Base-by-base conservation (phyloP, 1,140 invertebrate genomes). In the Paraescarpia echinospica region DNA sequence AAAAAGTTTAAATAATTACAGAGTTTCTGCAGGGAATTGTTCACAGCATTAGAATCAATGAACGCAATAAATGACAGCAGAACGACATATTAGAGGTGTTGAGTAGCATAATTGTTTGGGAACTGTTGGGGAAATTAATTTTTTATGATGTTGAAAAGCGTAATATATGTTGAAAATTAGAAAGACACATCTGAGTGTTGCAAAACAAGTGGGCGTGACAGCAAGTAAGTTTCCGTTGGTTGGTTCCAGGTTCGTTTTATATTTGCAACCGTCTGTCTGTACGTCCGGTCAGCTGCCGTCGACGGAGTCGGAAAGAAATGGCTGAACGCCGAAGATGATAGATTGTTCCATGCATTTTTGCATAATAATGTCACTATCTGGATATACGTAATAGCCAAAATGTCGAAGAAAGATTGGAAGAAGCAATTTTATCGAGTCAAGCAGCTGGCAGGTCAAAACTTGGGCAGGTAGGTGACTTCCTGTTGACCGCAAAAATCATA, bases 341-440 rank as follows among this genome's bases (percentile, higher is more conserved):
- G 59, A 77, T 77, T 77, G 59, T 18, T 18, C 27, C 59, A 27
- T 77, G 59, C 59, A 77, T 77, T 77, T 77, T 77, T 77, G 59
- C 59, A 77, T 77, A 77, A 77, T 27, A 22, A 77, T 77, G 59
- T 77, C 22, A 14, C 27, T 77, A 77, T 77, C 59, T 77, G 59
- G 59, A 77, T 77, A 77, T 77, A 77, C 59, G 59, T 77, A 77
- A 77, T 77, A 77, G 27, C 59, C 59, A 31, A 77, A 77, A 77
- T 77, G 59, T 77, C 59, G 59, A 77, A 77, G 59, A 77, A 77
- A 77, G 59, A 77, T 77, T 77, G 59, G 59, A 77, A 77, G 59
- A 77, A 77, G 59, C 59, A 77, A 77, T 77, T 77, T 77, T 77
- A 77, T 77, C 59, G 59, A 77, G 59, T 77, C 59, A 77, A 77